Evolutionary conservation across 2,113 vertebrate species (phyloP), one percentile per base, ranked within the genome.

Genomic region (Bufo gargarizans): DNA sequence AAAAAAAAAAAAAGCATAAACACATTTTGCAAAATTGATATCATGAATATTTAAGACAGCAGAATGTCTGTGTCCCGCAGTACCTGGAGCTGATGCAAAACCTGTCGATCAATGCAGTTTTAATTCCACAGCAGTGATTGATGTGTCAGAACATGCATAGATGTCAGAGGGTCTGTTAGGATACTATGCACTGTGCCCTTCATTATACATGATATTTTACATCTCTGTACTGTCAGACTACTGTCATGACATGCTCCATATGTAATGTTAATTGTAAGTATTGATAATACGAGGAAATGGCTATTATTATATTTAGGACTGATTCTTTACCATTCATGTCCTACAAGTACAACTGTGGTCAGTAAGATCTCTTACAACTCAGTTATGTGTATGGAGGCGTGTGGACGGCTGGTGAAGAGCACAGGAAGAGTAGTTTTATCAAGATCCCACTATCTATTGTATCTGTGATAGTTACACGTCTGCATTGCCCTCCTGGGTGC

Each of bases 401-500:
- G 19, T 12, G 0, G n/a, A 45, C 14, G 45, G 19, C 72, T 71
- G 67, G 76, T 53, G 76, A 13, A n/a, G 72, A 49, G 72, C 72
- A 76, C 45, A 76, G 45, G 47, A 78, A 78, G 49, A 12, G 2
- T 22, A 78, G 20, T 78, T n/a, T 78, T 55, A 78, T 56, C 50
- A 33, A 55, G 53, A 58, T 33, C 77, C 53, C 53, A 33, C 55
- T 59, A 56, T 80, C 77, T 80, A 3, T 78, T 78, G 77, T 78
- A 55, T 78, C 77, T 55, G 50, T 78, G 50, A 78, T 78, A 19
- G 77, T 22, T 22, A 78, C 76, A 53, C 19, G 53, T 77, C 49
- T 77, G 50, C 49, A 53, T 53, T 6, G 3, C 49, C 33, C n/a
- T 56, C 50, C 77, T 78, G 77, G 77, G 77, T n/a, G 77, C n/a